These are phyloP conservation scores for Eretmocerus hayati DNA, from an alignment of 2,888 invertebrate genomes.

Conservation along the genomic window DNA sequence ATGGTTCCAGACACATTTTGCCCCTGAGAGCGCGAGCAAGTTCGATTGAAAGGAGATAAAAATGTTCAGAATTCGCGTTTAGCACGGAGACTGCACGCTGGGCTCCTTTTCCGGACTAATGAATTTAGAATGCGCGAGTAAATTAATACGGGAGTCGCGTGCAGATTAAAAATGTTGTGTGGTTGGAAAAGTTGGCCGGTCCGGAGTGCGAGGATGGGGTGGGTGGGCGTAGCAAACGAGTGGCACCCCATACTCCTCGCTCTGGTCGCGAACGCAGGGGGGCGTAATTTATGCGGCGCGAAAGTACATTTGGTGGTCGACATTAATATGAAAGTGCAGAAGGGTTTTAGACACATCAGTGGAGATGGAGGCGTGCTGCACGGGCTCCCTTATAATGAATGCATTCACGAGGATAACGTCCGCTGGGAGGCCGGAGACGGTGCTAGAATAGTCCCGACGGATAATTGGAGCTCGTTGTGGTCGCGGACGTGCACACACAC, in stretches of 20 bases:
- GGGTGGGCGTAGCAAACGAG: too few relatives aligned
- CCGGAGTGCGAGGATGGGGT: too few relatives aligned
- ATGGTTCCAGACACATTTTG: too few relatives aligned
- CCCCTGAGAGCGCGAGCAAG: too few relatives aligned
- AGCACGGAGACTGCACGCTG: too few relatives aligned
- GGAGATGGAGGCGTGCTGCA: constrained; percentile 8
- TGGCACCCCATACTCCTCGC: too few relatives aligned
- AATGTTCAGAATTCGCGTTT: too few relatives aligned
- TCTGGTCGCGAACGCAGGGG: neutral
- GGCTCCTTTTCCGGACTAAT: too few relatives aligned
- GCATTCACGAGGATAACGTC: constrained; percentile 30
- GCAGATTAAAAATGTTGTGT: too few relatives aligned
- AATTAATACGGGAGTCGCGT: too few relatives aligned
- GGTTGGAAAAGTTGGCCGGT: neutral
- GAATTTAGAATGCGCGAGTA: too few relatives aligned
- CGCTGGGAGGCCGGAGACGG: constrained; percentile 16
- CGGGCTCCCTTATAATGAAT: constrained; percentile 30
- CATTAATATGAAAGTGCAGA: constrained; percentile 16
- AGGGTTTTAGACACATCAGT: constrained; percentile 4
- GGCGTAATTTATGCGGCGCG: constrained; percentile 12
- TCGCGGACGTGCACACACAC: constrained; percentile 27
- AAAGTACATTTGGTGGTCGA: constrained; percentile 16
- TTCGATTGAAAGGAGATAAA: too few relatives aligned
- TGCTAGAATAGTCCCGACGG: constrained; percentile 32
- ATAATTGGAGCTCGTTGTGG: constrained; percentile 42